phyloP scores from a whole-genome alignment of 1,140 invertebrate species.

The Drosophila ironensis region DNA sequence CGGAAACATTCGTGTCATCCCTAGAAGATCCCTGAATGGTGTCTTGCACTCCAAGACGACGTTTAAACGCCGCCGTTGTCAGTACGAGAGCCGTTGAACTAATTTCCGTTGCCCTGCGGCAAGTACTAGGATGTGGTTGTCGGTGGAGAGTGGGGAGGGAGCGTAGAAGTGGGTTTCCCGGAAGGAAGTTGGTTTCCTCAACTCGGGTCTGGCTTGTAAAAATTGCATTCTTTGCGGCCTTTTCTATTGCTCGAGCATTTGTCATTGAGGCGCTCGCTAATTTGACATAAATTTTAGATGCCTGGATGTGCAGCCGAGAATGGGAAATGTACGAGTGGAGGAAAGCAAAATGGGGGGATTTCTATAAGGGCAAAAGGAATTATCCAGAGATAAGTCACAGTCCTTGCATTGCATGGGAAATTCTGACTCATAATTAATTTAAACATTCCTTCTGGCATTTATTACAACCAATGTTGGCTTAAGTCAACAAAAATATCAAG shows the following conservation, averaged over 20 bases:
- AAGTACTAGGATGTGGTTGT: conserved; percentile 6
- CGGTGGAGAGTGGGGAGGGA: conserved; percentile 7
- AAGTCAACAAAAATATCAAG: not conserved
- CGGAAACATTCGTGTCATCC: conserved; percentile 4
- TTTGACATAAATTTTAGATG: conserved; percentile 70
- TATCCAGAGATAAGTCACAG: too few species aligned
- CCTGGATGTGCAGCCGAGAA: conserved; percentile 26
- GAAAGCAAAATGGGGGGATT: conserved; percentile 6
- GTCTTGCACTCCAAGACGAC: conserved; percentile 33
- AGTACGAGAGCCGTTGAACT: conserved; percentile 61
- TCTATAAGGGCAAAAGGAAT: not conserved
- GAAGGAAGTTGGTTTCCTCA: conserved; percentile 32
- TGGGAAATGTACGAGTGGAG: conserved; percentile 3
- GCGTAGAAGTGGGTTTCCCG: conserved; percentile 30
- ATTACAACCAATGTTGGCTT: too few species aligned
- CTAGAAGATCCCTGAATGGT: conserved; percentile 10
- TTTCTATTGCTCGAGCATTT: conserved; percentile 47
- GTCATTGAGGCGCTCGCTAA: conserved; percentile 65
- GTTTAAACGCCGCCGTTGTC: conserved; percentile 64
- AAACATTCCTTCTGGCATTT: too few species aligned
- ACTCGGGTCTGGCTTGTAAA: conserved; percentile 35
- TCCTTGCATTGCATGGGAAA: too few species aligned
- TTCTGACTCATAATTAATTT: too few species aligned
- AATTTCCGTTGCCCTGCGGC: conserved; percentile 58
- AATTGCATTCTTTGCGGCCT: conserved; percentile 33